Conservation (phyloP, 2,113 vertebrate genomes). For the Pseudolaguvia tuberculata region DNA sequence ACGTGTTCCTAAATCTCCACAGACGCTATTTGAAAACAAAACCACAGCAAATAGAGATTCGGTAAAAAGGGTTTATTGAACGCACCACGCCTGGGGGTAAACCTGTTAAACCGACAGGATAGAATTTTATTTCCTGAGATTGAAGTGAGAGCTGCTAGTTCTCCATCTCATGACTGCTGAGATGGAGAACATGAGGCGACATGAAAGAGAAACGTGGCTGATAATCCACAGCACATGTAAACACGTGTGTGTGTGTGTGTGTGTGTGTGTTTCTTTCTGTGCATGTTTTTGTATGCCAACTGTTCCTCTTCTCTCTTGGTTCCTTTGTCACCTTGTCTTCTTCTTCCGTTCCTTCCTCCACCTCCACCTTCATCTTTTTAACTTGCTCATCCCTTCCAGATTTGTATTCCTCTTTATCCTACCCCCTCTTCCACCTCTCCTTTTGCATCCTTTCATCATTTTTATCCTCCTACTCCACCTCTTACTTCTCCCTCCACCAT, state of each 20-base stretch:
- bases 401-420: not conserved
- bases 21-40: conserved; percentile 17
- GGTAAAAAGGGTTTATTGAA: conserved; percentile 3
- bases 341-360: no score
- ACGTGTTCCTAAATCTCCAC: conserved; percentile 34
- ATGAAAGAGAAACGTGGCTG: conserved; percentile 7
- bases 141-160: not conserved
- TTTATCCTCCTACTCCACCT: not conserved
- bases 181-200: conserved; percentile 6
- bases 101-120: not conserved
- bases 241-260: not conserved
- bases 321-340: not conserved
- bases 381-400: no score
- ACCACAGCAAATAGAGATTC: conserved; percentile 22
- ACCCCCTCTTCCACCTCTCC: not conserved
- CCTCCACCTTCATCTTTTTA: no score
- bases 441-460: not conserved
- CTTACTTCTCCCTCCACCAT: no score
- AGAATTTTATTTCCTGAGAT: conserved; percentile 14
- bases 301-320: not conserved
- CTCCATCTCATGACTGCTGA: no score
- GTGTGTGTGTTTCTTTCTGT: not conserved
- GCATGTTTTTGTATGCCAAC: not conserved
- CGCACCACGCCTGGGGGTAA: conserved; percentile 16
- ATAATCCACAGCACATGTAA: not conserved